Base-by-base conservation (phyloP, 2,888 invertebrate genomes). In the Tanypteryx hageni region DNA sequence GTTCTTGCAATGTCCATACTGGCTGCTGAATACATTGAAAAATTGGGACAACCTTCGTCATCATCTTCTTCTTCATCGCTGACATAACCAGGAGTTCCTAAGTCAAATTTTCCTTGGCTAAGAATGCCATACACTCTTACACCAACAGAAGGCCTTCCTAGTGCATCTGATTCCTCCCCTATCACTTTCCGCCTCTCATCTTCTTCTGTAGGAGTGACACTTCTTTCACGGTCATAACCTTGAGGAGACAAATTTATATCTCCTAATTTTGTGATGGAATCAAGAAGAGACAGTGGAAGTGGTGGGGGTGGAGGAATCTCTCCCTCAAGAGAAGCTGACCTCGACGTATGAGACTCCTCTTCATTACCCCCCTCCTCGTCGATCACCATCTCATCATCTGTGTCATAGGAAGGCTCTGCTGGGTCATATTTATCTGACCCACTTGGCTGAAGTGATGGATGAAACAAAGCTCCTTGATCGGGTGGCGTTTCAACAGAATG, bases 1-100 rank as follows among this genome's bases (percentile, higher is more conserved):
- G 95, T 96, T 93, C 96, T 96, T 0, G 97, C 97, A 92, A 97
- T 96, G 93, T 97, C 97, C 94, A 98, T 97, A 93, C 98, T 98
- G 94, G 97, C 97, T 13, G 97, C 97, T 0, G 98, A 98, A 95
- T 98, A 98, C 93, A 98, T 97, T 16, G 97, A 97, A 95, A 98
- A 98, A 95, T 98, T 98, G 8, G 98, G 98, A 95, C 98, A 98
- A 94, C 97, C 97, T 56, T 92, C 92, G n/a, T 86, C 92, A 56
- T 83, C 83, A 16, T 44, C 89, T 7, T 89, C 89, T n/a, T 89
- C 89, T 44, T 89, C 89, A 68, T 89, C 89, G 18, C 61, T 44
- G 14, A 61, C 89, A 44, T 89, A 89, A 59, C 44, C n/a, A 68
- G n/a, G 10, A n/a, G 64, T 64, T 44, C 89, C 89, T 44, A 89